phyloP scores from a whole-genome alignment of 1,140 invertebrate species.

The Bombus vancouverensis region DNA sequence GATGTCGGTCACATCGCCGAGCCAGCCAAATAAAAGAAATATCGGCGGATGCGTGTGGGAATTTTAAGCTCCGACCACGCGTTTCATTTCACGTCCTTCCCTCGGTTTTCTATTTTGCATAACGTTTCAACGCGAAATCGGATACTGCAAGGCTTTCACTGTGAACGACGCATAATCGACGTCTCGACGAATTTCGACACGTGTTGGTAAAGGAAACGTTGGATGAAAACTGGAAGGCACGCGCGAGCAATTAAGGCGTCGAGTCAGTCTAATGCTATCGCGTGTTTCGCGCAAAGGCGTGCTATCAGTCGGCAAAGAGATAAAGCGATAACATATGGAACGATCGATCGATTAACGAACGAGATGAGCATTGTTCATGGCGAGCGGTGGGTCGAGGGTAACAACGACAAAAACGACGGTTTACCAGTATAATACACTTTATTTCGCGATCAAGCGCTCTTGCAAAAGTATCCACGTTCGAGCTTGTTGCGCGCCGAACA shows the following conservation, averaged over 20 bases:
- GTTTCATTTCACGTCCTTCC: too few species aligned
- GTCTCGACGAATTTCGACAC: not conserved
- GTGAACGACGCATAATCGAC: not conserved
- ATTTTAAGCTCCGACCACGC: conserved; percentile 27
- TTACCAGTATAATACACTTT: conserved; percentile 29
- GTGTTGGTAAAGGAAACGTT: too few species aligned
- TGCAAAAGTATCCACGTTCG: not conserved
- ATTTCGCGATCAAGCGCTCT: not conserved
- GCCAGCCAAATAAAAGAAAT: not conserved
- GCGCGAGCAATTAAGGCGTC: too few species aligned
- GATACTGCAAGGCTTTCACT: not conserved
- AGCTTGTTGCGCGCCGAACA: not conserved
- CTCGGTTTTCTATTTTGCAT: not conserved
- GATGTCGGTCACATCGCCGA: conserved; percentile 13
- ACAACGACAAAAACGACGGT: conserved; percentile 32
- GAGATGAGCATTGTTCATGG: conserved; percentile 47
- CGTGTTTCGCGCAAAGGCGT: not conserved
- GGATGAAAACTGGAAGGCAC: too few species aligned
- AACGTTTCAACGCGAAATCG: not conserved
- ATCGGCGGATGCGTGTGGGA: conserved; percentile 3
- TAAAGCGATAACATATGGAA: conserved; percentile 33
- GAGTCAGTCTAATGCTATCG: not conserved
- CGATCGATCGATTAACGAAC: conserved; percentile 58
- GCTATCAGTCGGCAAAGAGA: not conserved
- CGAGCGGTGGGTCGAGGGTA: conserved; percentile 23